A percentile compares a stretch with the other conserved stretches of the same genome.
Conservation (phyloP, 2,888 invertebrate genomes). For the Heliconius sara region DNA sequence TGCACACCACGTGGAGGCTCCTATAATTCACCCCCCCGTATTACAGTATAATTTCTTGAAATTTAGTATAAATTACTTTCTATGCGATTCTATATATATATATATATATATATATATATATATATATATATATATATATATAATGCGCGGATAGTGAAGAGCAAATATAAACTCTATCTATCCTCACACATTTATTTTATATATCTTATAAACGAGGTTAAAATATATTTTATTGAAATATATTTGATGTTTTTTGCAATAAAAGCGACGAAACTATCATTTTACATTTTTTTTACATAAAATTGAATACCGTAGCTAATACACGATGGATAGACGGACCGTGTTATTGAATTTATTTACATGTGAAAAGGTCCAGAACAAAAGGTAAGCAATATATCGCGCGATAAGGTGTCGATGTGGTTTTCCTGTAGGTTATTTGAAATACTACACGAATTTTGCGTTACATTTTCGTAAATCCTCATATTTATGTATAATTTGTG, state of each 20-base stretch:
- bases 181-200: too few species aligned
- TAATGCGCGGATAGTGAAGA: too few species aligned
- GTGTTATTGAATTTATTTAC: constrained; percentile 39
- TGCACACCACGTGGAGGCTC: too few species aligned
- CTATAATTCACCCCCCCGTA: too few species aligned
- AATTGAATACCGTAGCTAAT: constrained; percentile 20
- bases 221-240: not conserved
- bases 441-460: constrained; percentile 1
- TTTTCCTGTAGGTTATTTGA: constrained; percentile 27
- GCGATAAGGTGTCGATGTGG: constrained; percentile 35
- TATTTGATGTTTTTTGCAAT: not conserved
- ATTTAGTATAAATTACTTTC: too few species aligned
- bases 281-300: constrained; percentile 4
- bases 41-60: too few species aligned
- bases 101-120: too few species aligned
- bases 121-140: too few species aligned
- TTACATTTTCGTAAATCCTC: not conserved
- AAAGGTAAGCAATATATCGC: constrained; percentile 36
- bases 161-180: too few species aligned
- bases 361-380: constrained; percentile 36
- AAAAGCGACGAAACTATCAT: constrained; percentile 7
- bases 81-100: too few species aligned
- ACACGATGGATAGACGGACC: constrained; percentile 20
- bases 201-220: too few species aligned
- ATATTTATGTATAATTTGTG: not conserved